Evolutionary conservation across 2,888 invertebrate species (phyloP), one percentile per base, ranked within the genome.

Genomic region (Megastigmus dorsalis): DNA sequence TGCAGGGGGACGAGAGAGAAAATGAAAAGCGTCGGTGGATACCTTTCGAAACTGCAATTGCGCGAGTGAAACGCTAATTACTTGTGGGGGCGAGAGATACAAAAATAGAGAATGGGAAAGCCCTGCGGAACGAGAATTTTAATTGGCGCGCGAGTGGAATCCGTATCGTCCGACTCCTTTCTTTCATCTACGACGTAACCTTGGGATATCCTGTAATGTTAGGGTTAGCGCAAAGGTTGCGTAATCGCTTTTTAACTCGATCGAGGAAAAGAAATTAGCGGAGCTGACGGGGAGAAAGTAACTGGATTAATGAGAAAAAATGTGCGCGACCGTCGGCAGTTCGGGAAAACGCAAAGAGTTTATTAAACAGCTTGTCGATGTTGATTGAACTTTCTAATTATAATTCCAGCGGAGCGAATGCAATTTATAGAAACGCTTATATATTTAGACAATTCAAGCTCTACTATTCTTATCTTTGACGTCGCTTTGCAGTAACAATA

Each of bases 101-200:
- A 26, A 66, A 28, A 52, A 65, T n/a, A 18, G 43, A 41, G 15
- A 33, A n/a, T n/a, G n/a, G n/a, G 41, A 43, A 18, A 30, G 3
- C n/a, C n/a, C n/a, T n/a, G n/a, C 9, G 10, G 33, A 57, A 59
- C 26, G 52, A 62, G 60, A 60, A 59, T 66, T 66, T 66, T 72
- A 60, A 66, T 72, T 59, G 33, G n/a, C 7, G 23, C n/a, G 43
- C 43, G 59, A 60, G n/a, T n/a, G n/a, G n/a, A 66, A 33, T 23
- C 60, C 43, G 23, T 48, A 52, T 55, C 55, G 20, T 41, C 15
- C 26, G n/a, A n/a, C n/a, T n/a, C n/a, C n/a, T n/a, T 50, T 50
- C 30, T 52, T 41, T n/a, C 18, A 50, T 57, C 38, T 36, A 10
- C 18, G 20, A 26, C 26, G 36, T n/a, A n/a, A 52, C 59, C 72